Base-by-base conservation (phyloP, 2,113 vertebrate species). In the Pedionomus torquatus region DNA sequence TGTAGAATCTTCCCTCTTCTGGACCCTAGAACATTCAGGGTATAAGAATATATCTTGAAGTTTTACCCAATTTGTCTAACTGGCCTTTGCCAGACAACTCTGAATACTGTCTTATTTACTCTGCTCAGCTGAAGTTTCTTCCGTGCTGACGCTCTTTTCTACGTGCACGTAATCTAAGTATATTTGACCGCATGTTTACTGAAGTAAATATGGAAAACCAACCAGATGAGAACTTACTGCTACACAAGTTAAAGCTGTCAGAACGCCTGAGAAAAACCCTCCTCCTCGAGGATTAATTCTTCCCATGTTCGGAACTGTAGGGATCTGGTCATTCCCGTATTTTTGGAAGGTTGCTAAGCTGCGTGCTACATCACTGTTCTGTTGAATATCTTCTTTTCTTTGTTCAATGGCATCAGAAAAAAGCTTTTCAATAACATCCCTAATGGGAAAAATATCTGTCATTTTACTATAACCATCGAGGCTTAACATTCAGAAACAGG, bases 251-350 rank as follows among this genome's bases (percentile, higher is more conserved):
- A 99, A 97, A 44, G 99, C 98, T 46, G 98, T 99, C 78, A 99
- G 97, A 69, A 99, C 99, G 15, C 99, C 99, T 2, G 99, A 99
- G 95, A 99, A 99, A 98, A 99, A 99, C 30, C 99, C 98, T 72
- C 98, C 98, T 91, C 98, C 98, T 97, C 97, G 98, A 77, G 98
- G 97, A 81, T 98, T 97, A 43, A 93, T 96, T 70, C 97, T 97
- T 79, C 84, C 94, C 12, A 94, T 64, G 83, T 60, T 95, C 8
- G 87, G 92, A 35, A 97, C 97, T 66, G 97, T 37, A 70, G 97
- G 97, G 13, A 91, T 92, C 93, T 98, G 98, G 65, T 98, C 98
- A 48, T 97, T 98, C 10, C 99, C 99, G 8, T 99, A 98, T 91
- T 99, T 99, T 90, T 99, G 98, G 95, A 99, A 99, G 63, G 98